These are phyloP conservation scores for Elanoides forficatus DNA, from an alignment of 2,113 vertebrate species.

Conservation along the genomic window DNA sequence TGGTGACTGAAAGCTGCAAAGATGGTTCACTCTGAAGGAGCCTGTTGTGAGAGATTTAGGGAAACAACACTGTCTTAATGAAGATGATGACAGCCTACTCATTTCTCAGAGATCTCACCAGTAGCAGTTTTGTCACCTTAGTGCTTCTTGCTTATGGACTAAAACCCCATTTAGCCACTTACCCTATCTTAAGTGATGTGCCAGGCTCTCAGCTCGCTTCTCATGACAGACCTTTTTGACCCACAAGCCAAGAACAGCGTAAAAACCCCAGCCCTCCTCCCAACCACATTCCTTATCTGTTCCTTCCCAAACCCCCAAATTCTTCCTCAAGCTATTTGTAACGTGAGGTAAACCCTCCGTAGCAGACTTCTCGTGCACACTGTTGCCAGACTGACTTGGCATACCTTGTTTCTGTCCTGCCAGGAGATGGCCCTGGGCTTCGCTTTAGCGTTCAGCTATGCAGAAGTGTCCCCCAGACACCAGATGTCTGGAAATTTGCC, in stretches of 20 bases:
- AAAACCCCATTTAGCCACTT: neutral
- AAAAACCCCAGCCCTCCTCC: neutral
- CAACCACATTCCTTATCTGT: neutral
- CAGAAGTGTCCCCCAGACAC: neutral
- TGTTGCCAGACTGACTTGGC: neutral
- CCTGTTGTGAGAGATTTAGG: neutral
- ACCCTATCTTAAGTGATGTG: neutral
- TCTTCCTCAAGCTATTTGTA: neutral
- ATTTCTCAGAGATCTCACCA: neutral
- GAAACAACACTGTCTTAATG: neutral
- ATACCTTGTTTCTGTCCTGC: neutral
- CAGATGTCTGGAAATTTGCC: neutral
- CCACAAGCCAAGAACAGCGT: neutral
- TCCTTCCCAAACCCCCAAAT: neutral
- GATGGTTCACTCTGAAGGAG: fast-evolving
- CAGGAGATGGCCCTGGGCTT: neutral
- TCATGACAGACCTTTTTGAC: neutral
- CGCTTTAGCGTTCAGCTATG: neutral
- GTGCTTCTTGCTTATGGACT: neutral
- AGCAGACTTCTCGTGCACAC: neutral
- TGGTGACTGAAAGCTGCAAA: too few species aligned
- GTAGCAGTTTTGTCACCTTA: neutral
- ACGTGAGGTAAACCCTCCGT: neutral
- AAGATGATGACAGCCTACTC: neutral
- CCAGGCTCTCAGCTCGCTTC: neutral